phyloP scores from a whole-genome alignment of 2,888 invertebrate genomes.

The Ischnura elegans region DNA sequence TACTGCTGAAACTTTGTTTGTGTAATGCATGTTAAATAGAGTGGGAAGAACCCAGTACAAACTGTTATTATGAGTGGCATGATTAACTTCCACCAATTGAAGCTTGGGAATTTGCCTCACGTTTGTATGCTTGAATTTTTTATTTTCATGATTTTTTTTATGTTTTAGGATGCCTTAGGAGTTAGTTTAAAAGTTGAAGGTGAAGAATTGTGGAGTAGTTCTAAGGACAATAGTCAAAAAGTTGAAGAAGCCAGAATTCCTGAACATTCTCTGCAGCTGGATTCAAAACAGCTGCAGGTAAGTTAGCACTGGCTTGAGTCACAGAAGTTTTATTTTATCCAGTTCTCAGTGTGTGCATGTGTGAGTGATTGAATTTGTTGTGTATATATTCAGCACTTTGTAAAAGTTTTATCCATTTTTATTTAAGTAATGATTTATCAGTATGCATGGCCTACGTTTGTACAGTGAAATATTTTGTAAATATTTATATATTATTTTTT shows the following conservation, averaged over 20 bases:
- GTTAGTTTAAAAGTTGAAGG: conserved; percentile 62
- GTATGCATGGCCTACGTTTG: conserved; percentile 62
- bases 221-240: conserved; percentile 57
- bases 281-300: conserved; percentile 68
- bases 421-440: conserved; percentile 44
- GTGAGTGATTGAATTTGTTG: conserved; percentile 22
- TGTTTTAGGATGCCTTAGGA: conserved; percentile 48
- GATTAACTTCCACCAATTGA: too few species aligned
- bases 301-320: conserved; percentile 62
- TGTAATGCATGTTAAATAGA: too few species aligned
- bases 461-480: conserved; percentile 64
- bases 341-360: conserved; percentile 54
- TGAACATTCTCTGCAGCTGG: conserved; percentile 68
- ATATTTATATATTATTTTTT: conserved; percentile 52
- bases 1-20: too few species aligned
- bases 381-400: conserved; percentile 62
- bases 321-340: conserved; percentile 53
- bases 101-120: too few species aligned
- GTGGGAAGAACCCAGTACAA: too few species aligned
- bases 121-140: background rate
- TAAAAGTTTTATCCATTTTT: conserved; percentile 51
- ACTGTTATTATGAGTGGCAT: too few species aligned
- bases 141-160: background rate
- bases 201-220: conserved; percentile 58
- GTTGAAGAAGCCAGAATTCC: conserved; percentile 65